Percentiles rank a stretch among this genome's conserved stretches.
Evolutionary conservation across 2,888 invertebrate species (phyloP).

Genomic region (Brachyptera risi): DNA sequence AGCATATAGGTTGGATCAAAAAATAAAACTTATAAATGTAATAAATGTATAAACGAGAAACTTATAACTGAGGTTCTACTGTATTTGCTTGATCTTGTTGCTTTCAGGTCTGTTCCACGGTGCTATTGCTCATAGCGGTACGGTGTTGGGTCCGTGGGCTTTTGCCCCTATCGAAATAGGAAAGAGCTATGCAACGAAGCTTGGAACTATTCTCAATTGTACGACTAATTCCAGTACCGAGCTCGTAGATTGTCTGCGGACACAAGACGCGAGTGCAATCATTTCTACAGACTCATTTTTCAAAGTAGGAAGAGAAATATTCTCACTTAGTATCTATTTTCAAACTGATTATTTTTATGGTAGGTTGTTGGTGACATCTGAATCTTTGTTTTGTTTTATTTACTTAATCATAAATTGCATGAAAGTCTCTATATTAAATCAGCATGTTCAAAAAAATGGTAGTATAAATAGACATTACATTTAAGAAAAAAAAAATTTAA

Average conservation of each 20-base stretch:
- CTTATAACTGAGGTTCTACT: too few relatives aligned
- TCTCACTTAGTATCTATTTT: neutral
- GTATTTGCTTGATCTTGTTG: too few relatives aligned
- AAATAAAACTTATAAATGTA: too few relatives aligned
- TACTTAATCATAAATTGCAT: too few relatives aligned
- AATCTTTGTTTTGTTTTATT: too few relatives aligned
- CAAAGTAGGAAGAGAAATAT: slow-evolving; percentile 52
- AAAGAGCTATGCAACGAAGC: slow-evolving; percentile 10
- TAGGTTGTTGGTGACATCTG: neutral
- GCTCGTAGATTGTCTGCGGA: slow-evolving; percentile 31
- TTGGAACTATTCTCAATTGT: slow-evolving; percentile 26
- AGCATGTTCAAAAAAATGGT: neutral
- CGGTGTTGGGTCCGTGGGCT: slow-evolving; percentile 30
- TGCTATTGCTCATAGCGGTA: slow-evolving; percentile 31
- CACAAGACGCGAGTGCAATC: slow-evolving; percentile 44
- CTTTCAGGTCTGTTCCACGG: slow-evolving; percentile 41
- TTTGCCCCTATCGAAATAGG: slow-evolving; percentile 30
- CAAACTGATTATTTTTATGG: neutral
- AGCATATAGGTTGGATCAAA: too few relatives aligned
- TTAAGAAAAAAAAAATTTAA: too few relatives aligned
- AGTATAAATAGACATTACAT: too few relatives aligned
- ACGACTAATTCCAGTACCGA: slow-evolving; percentile 12
- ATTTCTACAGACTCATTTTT: slow-evolving; percentile 61
- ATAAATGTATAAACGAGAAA: too few relatives aligned
- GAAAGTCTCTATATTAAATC: too few relatives aligned